Evolutionary conservation across 2,888 invertebrate genomes (phyloP), one percentile per base, ranked within the genome.

Genomic region (Villa cingulata): DNA sequence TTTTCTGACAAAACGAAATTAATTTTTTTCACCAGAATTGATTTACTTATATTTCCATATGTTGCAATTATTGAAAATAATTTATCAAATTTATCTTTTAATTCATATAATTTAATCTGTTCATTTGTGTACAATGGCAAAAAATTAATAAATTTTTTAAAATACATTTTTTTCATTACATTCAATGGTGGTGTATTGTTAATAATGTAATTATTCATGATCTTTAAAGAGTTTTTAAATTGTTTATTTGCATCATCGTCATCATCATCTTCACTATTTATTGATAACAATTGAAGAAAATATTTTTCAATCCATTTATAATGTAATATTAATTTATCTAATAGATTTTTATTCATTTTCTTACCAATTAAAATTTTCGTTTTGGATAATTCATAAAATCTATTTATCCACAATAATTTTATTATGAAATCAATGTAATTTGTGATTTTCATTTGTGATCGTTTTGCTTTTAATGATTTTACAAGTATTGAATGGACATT

Each of bases 271-370:
- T 58, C 10, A 23, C 51, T 46, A 2, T 52, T 41, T 1, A 61
- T n/a, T 0, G 52, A 50, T 16, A n/a, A n/a, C n/a, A n/a, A n/a
- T n/a, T 49, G 59, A 2, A 81, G 58, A 20, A 79, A 65, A 64
- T 77, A 72, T 60, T 86, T 86, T 17, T 74, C 66, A 36, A 86
- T 62, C 86, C 86, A 87, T 63, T 79, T 82, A 57, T 78, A 82
- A 60, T 86, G 84, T 14, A 84, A 70, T 53, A 76, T 72, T 1
- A 86, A 59, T 44, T 78, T 70, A n/a, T 77, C 74, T 38, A 78
- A 65, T 2, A 79, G 66, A 50, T 77, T 75, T 43, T 76, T 70
- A 51, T 71, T 68, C 38, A 74, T 54, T 53, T 70, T 61, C 54
- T 63, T 65, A 19, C 59, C 51, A 9, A 57, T 49, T 15, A 64